Percentiles rank a stretch among this genome's conserved stretches.
Evolutionary conservation across 1,140 invertebrate species (phyloP).

Genomic region (Melanaphis sacchari): DNA sequence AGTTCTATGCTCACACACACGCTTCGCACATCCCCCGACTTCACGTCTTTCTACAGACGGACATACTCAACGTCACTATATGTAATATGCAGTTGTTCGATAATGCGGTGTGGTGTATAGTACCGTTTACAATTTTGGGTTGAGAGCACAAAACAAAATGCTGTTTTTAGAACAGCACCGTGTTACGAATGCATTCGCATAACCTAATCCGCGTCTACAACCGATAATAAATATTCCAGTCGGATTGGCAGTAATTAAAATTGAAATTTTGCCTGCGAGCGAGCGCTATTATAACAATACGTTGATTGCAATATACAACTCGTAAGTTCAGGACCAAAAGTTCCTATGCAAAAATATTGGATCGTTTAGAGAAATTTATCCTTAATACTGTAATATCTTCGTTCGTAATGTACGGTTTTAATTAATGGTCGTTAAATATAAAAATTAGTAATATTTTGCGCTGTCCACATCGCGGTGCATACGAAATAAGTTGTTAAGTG

Average conservation of each 20-base stretch:
- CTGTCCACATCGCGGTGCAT: too few relatives aligned
- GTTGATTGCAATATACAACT: too few relatives aligned
- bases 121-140: background rate
- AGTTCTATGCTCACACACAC: background rate
- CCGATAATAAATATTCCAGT: background rate
- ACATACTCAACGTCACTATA: background rate
- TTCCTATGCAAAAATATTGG: too few relatives aligned
- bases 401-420: too few relatives aligned
- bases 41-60: background rate
- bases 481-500: too few relatives aligned
- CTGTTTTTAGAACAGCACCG: background rate
- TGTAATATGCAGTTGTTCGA: background rate
- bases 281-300: background rate
- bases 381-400: too few relatives aligned
- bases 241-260: slow-evolving; percentile 9
- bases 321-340: too few relatives aligned
- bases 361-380: too few relatives aligned
- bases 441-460: too few relatives aligned
- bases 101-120: background rate
- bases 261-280: background rate
- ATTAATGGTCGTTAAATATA: too few relatives aligned
- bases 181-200: background rate
- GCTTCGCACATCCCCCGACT: background rate
- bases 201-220: background rate
- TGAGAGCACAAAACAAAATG: background rate